These are phyloP conservation scores for Brachypalpus laphriformis DNA, from an alignment of 2,888 invertebrate species.

Conservation along the genomic window DNA sequence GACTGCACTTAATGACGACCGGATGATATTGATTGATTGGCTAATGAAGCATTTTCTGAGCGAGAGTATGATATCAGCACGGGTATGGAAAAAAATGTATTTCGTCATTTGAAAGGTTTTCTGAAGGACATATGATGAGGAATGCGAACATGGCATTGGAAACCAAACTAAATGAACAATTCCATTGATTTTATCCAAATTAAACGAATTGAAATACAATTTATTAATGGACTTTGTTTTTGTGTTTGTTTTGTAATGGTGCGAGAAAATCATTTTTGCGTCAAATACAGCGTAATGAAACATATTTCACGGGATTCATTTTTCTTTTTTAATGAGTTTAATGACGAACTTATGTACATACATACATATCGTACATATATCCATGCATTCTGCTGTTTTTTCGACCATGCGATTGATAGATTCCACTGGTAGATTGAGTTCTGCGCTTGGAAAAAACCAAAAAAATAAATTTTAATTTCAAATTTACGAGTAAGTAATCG, in stretches of 20 bases:
- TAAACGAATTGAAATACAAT: slow-evolving; percentile 39
- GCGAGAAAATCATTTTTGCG: not conserved
- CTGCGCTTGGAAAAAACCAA: no score
- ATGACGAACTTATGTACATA: not conserved
- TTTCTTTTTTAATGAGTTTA: not conserved
- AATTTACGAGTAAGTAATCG: no score
- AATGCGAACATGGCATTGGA: slow-evolving; percentile 5
- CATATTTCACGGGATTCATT: slow-evolving; percentile 10
- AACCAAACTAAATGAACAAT: slow-evolving; percentile 51
- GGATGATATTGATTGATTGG: slow-evolving; percentile 65
- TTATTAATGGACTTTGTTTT: slow-evolving; percentile 24
- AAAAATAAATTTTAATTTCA: no score
- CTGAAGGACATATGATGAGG: slow-evolving; percentile 21
- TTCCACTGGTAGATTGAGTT: not conserved
- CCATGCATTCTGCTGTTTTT: not conserved
- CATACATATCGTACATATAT: no score
- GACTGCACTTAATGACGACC: slow-evolving; percentile 36
- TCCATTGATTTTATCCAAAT: slow-evolving; percentile 32
- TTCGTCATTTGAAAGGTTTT: slow-evolving; percentile 31
- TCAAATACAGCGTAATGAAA: slow-evolving; percentile 18
- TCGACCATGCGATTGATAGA: not conserved
- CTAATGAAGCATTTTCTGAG: slow-evolving; percentile 49
- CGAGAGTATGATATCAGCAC: not conserved
- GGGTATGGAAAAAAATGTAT: not conserved
- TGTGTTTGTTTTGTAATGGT: not conserved